These are phyloP conservation scores for Cladorhizidae sp. DNA, from an alignment of 37 sponge, comb jelly and placozoan genomes.

Conservation along the genomic window DNA sequence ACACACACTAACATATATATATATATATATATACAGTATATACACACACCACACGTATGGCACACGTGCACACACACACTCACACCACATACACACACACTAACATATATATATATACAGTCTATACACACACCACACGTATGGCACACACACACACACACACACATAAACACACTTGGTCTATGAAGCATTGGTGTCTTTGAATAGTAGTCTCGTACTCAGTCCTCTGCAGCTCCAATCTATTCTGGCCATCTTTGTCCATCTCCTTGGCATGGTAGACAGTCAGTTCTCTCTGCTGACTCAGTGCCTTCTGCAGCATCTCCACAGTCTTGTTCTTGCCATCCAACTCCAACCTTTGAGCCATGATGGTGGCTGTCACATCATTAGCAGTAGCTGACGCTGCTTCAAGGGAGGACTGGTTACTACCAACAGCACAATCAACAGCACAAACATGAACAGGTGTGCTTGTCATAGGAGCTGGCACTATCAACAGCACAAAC, in stretches of 20 bases:
- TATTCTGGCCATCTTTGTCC: constrained; percentile 86
- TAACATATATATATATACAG: no score
- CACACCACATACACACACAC: no score
- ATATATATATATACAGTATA: no score
- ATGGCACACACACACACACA: no score
- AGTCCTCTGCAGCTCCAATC: constrained; percentile 74
- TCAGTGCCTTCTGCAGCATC: constrained; percentile 86
- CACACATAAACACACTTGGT: constrained; percentile 60
- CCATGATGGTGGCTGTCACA: constrained; percentile 68
- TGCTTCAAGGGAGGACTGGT: constrained; percentile 32
- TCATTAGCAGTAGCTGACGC: constrained; percentile 74
- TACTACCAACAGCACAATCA: background rate
- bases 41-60: no score
- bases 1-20: background rate
- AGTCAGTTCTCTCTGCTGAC: constrained; percentile 83
- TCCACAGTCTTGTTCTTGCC: constrained; percentile 84
- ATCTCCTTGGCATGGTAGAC: constrained; percentile 84
- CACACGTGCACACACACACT: no score
- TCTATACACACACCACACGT: no score
- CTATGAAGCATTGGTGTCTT: constrained; percentile 88
- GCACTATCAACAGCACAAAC: no score
- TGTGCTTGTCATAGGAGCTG: no score
- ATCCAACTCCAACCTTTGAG: constrained; percentile 83
- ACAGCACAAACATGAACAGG: no score
- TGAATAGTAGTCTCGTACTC: constrained; percentile 89